A percentile compares a stretch with the other conserved stretches of the same genome.
phyloP scores from a whole-genome alignment of 1,140 invertebrate genomes.

The Drosophila setifemur region DNA sequence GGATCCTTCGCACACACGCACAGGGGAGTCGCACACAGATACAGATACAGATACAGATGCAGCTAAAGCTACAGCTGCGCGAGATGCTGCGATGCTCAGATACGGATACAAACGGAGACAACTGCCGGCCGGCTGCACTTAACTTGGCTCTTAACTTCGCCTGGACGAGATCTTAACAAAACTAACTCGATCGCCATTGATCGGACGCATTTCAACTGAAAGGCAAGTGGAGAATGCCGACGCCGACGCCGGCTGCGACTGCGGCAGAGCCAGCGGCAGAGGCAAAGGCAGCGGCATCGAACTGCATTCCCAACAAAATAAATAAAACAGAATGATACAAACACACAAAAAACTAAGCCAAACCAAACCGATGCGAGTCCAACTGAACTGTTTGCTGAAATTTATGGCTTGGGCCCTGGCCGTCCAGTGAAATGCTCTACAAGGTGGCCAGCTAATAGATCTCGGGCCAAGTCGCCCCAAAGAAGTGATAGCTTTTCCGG shows the following conservation, averaged over 20 bases:
- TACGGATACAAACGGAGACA: slow-evolving; percentile 1
- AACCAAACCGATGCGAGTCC: slow-evolving; percentile 31
- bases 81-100: background rate
- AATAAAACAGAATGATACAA: slow-evolving; percentile 46
- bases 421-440: slow-evolving; percentile 60
- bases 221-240: slow-evolving; percentile 64
- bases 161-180: slow-evolving; percentile 80
- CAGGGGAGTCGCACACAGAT: background rate
- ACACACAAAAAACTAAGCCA: slow-evolving; percentile 37
- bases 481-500: slow-evolving; percentile 49
- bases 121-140: slow-evolving; percentile 58
- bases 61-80: background rate
- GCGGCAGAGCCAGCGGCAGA: background rate
- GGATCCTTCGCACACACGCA: slow-evolving; percentile 27
- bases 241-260: slow-evolving; percentile 19
- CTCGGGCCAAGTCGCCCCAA: slow-evolving; percentile 5
- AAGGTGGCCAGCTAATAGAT: slow-evolving; percentile 36
- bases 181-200: slow-evolving; percentile 78
- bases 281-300: slow-evolving; percentile 3
- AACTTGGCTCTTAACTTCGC: slow-evolving; percentile 56
- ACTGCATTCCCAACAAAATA: slow-evolving; percentile 41
- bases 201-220: slow-evolving; percentile 80
- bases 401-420: slow-evolving; percentile 57
- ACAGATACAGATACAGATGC: background rate
- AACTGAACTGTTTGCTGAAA: slow-evolving; percentile 47